Evolutionary conservation across 2,888 invertebrate genomes (phyloP), one percentile per base, ranked within the genome.

Genomic region (Pyrocoelia pectoralis): DNA sequence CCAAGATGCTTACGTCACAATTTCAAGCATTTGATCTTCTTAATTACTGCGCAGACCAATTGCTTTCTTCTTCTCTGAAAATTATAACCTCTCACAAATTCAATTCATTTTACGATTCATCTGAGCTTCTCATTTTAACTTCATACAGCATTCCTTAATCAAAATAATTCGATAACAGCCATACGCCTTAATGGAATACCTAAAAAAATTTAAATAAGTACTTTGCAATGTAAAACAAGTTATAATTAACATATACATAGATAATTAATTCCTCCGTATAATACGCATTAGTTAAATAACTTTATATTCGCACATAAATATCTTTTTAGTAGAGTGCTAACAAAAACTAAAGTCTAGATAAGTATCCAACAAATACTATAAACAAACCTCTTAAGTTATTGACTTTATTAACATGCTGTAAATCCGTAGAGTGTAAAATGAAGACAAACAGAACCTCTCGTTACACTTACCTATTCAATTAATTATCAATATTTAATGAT

Each of bases 1-100:
- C 76, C 76, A 77, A 75, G 75, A 60, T 38, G 74, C 72, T 72
- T 72, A 74, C 74, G 73, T 74, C 74, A 72, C 70, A 70, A 73
- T 74, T 74, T 73, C 65, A 60, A 67, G 70, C 69, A 70, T 72
- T 67, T 68, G 73, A 73, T 74, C 71, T 71, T 70, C 74, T 72
- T 76, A 75, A 76, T 76, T 76, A 71, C 73, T 56, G 64, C 61
- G 71, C 73, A 64, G 71, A 73, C 72, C 72, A 72, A 74, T 73
- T 73, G 68, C 64, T 68, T 69, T 73, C 64, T 70, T 71, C 53
- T 62, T 56, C 57, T 69, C 74, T 75, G 72, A 75, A 75, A 74
- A 75, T 76, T 75, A 59, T 65, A 63, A 55, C 55, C 61, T 55
- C 61, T 56, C 50, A 41, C 50, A 56, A 65, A 60, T 62, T 57